Conservation (phyloP, 2,797 vertebrate genomes). For the Mallotus villosus region DNA sequence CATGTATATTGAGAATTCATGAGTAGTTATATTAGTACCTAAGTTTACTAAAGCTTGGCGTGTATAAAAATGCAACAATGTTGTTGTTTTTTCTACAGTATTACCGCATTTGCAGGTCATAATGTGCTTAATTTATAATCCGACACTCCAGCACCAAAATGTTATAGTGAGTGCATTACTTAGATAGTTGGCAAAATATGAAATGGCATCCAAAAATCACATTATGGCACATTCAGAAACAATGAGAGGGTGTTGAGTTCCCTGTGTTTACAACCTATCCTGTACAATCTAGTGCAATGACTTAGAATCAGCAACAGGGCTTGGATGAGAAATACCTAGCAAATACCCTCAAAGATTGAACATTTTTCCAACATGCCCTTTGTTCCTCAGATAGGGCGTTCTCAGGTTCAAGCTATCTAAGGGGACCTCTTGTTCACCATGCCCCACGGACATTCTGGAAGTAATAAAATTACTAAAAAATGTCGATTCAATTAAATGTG, state of each 20-base stretch:
- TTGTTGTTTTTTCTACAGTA: no score
- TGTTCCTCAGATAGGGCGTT: no score
- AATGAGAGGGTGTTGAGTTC: background rate
- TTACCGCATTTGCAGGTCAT: no score
- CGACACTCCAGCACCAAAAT: background rate
- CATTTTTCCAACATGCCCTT: background rate
- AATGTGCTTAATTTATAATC: no score
- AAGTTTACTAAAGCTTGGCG: no score
- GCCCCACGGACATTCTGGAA: slow-evolving; percentile 14
- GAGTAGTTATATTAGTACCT: no score
- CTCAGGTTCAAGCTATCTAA: background rate
- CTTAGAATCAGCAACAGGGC: background rate
- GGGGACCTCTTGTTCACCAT: background rate
- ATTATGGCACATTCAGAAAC: background rate
- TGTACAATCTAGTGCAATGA: background rate
- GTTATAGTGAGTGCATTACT: background rate
- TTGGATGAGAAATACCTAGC: background rate
- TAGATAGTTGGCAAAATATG: background rate
- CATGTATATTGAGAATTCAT: no score
- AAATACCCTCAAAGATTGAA: background rate
- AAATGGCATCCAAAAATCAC: background rate
- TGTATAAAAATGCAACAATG: no score
- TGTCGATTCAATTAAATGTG: slow-evolving; percentile 23
- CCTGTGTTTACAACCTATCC: background rate
- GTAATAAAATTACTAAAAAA: slow-evolving; percentile 13